These are phyloP conservation scores for Rhinolophus sinicus DNA, from an alignment of 2,113 vertebrate genomes.

Conservation along the genomic window DNA sequence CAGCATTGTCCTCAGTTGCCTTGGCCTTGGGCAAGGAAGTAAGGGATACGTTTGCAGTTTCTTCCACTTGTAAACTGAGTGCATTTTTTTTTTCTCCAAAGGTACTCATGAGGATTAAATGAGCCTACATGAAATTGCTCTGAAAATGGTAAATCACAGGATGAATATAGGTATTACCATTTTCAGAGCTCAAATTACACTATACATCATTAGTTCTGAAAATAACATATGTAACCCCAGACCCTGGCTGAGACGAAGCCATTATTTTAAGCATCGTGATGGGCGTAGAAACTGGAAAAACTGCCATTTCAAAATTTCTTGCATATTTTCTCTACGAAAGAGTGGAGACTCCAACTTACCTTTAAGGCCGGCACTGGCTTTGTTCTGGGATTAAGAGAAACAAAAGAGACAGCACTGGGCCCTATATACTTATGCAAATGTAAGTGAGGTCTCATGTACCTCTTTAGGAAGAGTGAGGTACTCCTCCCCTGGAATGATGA, in stretches of 20 bases:
- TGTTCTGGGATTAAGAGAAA: not conserved
- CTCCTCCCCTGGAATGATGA: not conserved
- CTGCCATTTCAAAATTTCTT: not conserved
- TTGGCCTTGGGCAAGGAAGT: too few species aligned
- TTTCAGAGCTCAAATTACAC: slow-evolving; percentile 50
- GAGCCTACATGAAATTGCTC: slow-evolving; percentile 63
- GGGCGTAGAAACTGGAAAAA: slow-evolving; percentile 1
- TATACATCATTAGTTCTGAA: slow-evolving; percentile 66
- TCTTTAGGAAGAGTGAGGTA: not conserved
- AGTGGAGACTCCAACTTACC: not conserved
- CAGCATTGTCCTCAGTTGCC: not conserved
- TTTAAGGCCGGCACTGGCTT: not conserved
- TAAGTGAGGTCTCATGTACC: not conserved
- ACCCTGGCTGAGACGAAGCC: not conserved
- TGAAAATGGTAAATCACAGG: slow-evolving; percentile 53
- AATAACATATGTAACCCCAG: slow-evolving; percentile 52
- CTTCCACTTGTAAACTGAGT: slow-evolving; percentile 48
- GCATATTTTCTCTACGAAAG: slow-evolving; percentile 10
- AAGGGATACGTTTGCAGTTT: not conserved
- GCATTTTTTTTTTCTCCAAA: not conserved
- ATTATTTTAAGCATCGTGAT: slow-evolving; percentile 41
- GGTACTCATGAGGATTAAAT: slow-evolving; percentile 61
- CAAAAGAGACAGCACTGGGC: not conserved
- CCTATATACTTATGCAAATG: not conserved
- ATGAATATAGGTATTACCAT: slow-evolving; percentile 54